Base-by-base conservation (phyloP, 2,113 vertebrate species). In the Stomatorhinus ivindoensis region DNA sequence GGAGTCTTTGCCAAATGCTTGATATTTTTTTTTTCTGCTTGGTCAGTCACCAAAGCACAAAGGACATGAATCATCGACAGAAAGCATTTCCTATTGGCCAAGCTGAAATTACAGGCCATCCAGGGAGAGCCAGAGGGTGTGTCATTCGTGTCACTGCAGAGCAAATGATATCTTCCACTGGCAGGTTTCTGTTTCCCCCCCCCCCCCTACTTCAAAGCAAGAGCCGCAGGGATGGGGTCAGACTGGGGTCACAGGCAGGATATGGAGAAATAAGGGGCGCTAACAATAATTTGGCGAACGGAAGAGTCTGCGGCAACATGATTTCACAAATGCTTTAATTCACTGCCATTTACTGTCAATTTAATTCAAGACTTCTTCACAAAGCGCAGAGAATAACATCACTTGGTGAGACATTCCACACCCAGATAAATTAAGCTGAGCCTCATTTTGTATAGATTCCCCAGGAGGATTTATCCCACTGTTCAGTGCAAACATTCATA, bases 31-130 rank as follows among this genome's bases (percentile, higher is more conserved):
- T 50, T 50, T 50, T 13, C 82, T 84, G 48, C 27, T 55, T 39
- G 27, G 50, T 53, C 50, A 87, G 27, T 53, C 13, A 39, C 50
- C 85, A 51, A 50, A 48, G 83, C n/a, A 44, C 21, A 50, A 86
- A 86, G 83, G 83, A 86, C 27, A 86, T 86, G 83, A 86, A 86
- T 87, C 85, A 55, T 51, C 8, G n/a, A 31, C 27, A 17, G 50
- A 55, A 31, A 86, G 46, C n/a, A 48, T 86, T 86, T 86, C 84
- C 84, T 86, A 51, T 39, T 86, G 84, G 47, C 46, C 85, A 21
- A 9, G 50, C 27, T 86, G 50, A 21, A 55, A 87, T 39, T 27
- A 87, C 27, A 87, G 11, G 48, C 83, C 48, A 83, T 48, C 21
- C 39, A 39, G 88, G 88, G 42, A 83, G 48, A 83, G 50, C 69